Conservation (phyloP, 30 jellyfish, hydroid and myxozoan species). For the Turritopsis rubra region DNA sequence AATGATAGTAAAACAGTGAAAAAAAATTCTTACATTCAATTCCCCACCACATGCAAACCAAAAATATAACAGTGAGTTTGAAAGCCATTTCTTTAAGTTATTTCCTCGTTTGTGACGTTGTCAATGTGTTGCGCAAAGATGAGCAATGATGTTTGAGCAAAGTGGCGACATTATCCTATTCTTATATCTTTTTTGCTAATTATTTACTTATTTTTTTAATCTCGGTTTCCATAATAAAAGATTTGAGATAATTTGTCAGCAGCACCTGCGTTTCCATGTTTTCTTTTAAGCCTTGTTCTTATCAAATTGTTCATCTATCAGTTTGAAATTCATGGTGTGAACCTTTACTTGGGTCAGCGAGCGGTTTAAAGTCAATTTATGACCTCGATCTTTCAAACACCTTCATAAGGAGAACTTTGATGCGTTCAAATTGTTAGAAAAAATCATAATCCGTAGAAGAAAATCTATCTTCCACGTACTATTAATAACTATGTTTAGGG, state of each 20-base stretch:
- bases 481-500: too few relatives aligned
- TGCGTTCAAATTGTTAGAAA: too few relatives aligned
- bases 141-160: not conserved
- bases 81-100: not conserved
- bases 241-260: conserved; percentile 2
- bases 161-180: not conserved
- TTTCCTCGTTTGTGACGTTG: not conserved
- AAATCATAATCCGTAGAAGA: too few relatives aligned
- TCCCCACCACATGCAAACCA: not conserved
- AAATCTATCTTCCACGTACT: too few relatives aligned
- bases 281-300: not conserved
- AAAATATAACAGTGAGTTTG: not conserved
- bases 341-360: too few relatives aligned
- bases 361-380: too few relatives aligned
- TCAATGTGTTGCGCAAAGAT: not conserved
- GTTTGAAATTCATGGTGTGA: not conserved
- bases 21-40: not conserved
- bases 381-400: too few relatives aligned
- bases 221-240: not conserved
- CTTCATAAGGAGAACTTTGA: too few relatives aligned
- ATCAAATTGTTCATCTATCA: not conserved
- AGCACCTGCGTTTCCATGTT: not conserved
- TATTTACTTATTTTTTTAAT: not conserved
- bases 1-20: not conserved
- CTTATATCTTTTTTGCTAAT: not conserved